A percentile compares a stretch with the other conserved stretches of the same genome.
Conservation (phyloP, 2,797 vertebrate species). For the Alauda arvensis region DNA sequence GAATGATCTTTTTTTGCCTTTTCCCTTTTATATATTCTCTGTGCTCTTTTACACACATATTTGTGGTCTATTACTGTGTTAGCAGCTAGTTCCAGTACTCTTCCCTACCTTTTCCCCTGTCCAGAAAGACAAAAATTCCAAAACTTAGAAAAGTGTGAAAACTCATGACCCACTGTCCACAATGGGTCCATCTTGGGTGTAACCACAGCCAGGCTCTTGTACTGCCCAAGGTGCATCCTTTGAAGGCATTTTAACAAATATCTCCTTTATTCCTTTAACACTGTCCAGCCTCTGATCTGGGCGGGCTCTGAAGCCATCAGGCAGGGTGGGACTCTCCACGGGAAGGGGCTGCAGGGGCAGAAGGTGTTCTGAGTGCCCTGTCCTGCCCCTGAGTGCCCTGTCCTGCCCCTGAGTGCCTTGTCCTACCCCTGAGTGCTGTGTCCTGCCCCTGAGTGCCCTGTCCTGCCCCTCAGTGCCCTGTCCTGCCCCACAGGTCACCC, state of each 20-base stretch:
- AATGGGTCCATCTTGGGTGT: no score
- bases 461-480: not conserved
- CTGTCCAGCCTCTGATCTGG: not conserved
- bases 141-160: no score
- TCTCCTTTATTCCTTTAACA: not conserved
- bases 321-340: not conserved
- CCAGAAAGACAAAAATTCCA: not conserved
- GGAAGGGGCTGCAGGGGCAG: not conserved
- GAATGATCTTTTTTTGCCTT: not conserved
- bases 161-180: no score
- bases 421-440: no score
- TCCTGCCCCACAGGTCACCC: slow-evolving; percentile 74
- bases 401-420: not conserved
- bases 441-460: rapidly evolving
- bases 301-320: not conserved
- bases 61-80: not conserved
- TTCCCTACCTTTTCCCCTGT: not conserved
- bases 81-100: not conserved
- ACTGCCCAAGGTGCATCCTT: no score
- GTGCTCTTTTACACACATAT: not conserved
- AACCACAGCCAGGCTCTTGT: no score
- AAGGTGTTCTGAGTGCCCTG: not conserved
- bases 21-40: not conserved
- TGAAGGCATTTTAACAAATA: no score
- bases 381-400: rapidly evolving